Conservation (phyloP, 2,113 vertebrate species). For the Butastur rufipennis region DNA sequence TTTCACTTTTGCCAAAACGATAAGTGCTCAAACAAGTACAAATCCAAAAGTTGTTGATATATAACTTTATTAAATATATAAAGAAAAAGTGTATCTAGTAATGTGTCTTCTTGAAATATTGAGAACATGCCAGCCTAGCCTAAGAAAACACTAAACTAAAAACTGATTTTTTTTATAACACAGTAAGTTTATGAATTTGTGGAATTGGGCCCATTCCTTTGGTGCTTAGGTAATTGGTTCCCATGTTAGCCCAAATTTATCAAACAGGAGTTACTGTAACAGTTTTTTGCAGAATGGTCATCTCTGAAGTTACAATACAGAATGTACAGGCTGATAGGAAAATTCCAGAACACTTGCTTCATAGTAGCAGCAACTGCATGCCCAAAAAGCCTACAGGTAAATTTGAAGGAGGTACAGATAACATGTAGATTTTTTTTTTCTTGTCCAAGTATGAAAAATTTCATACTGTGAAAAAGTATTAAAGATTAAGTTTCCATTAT, state of each 20-base stretch:
- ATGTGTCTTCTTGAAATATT: conserved; percentile 27
- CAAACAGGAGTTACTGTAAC: background rate
- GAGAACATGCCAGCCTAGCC: background rate
- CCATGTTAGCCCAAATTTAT: background rate
- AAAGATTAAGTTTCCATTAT: background rate
- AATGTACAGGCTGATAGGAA: background rate
- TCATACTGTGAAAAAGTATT: background rate
- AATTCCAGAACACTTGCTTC: background rate
- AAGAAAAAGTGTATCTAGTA: conserved; percentile 10
- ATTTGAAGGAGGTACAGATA: background rate
- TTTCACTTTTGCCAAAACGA: conserved; percentile 51
- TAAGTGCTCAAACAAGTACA: conserved; percentile 39
- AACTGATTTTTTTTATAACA: background rate
- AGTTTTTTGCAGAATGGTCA: background rate
- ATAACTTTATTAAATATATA: conserved; percentile 60
- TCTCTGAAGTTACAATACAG: background rate
- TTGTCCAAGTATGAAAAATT: background rate
- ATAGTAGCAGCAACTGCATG: background rate
- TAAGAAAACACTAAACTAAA: background rate
- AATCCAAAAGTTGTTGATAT: conserved; percentile 35
- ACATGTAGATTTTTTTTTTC: background rate
- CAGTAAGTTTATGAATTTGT: background rate
- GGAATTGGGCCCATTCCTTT: background rate
- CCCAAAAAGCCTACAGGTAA: background rate
- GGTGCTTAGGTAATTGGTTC: background rate